Base-by-base conservation (phyloP, 2,113 vertebrate genomes). In the Xenopus tropicalis region DNA sequence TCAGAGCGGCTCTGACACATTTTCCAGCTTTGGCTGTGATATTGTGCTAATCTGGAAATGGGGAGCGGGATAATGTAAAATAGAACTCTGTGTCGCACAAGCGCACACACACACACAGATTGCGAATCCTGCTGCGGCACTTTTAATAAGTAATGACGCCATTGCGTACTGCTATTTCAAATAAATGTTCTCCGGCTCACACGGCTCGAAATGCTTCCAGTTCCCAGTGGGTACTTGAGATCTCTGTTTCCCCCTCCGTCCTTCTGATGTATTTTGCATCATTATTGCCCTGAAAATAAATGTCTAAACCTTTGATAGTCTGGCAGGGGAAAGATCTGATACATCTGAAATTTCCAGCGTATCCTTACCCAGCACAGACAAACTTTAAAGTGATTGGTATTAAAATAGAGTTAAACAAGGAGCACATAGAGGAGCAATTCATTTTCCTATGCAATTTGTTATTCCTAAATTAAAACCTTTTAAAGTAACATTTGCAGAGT, bases 191-290 rank as follows among this genome's bases (percentile, higher is more conserved):
- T 74, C 24, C 44, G 42, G 54, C 57, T 61, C 24, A 17, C 23
- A 46, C 4, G 21, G 65, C 24, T 69, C 52, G 69, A 58, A 68
- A 74, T 74, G 51, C 51, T 74, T 61, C 56, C 58, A n/a, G 57
- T 22, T 74, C 72, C 72, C 72, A 42, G 57, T 69, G 72, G 72
- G 72, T 74, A 57, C 14, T 65, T 59, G n/a, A 65, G 16, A 20
- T 14, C 16, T 54, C 21, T 70, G 12, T 61, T 57, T 57, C 51
- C 23, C n/a, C 54, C 51, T 17, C n/a, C 54, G 22, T 67, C 43
- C 37, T 68, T 74, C 66, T 74, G 46, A 74, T 74, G 57, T 74
- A 69, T 74, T 62, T 74, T 68, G 66, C 57, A 74, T 69, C 57
- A 14, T 48, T 68, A 23, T 68, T 61, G 43, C 24, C 14, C 56